Conservation (phyloP, 2,797 vertebrate genomes). For the Selene dorsalis region DNA sequence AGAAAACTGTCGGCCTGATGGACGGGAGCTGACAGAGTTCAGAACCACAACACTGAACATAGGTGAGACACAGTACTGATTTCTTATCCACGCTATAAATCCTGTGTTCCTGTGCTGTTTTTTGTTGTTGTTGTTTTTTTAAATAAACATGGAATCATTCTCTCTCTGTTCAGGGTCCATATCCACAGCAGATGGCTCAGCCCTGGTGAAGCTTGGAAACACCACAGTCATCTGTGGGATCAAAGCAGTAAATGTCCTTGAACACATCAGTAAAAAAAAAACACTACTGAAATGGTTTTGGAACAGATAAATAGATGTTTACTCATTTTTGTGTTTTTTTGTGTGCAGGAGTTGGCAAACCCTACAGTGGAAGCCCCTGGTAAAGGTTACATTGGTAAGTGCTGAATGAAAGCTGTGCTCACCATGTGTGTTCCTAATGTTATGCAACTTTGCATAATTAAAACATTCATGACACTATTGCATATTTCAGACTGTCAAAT, state of each 20-base stretch:
- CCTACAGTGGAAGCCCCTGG: slow-evolving; percentile 88
- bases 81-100: too few relatives aligned
- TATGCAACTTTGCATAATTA: not conserved
- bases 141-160: not conserved
- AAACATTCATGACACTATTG: not conserved
- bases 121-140: not conserved
- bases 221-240: slow-evolving; percentile 96
- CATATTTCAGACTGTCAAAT: not conserved
- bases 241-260: slow-evolving; percentile 85
- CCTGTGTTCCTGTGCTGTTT: too few relatives aligned
- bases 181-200: slow-evolving; percentile 94
- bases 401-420: not conserved
- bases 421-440: not conserved
- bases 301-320: not conserved
- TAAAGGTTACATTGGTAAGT: slow-evolving; percentile 92
- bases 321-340: not conserved
- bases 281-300: accelerated
- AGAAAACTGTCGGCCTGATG: slow-evolving; percentile 96
- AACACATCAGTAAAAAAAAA: not conserved
- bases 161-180: slow-evolving; percentile 87
- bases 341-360: slow-evolving; percentile 88
- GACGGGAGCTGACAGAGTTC: slow-evolving; percentile 93
- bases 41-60: slow-evolving; percentile 95
- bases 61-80: slow-evolving; percentile 79
- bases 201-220: slow-evolving; percentile 96